Evolutionary conservation across 2,113 vertebrate genomes (phyloP).

Genomic region (Ceratotherium simum): DNA sequence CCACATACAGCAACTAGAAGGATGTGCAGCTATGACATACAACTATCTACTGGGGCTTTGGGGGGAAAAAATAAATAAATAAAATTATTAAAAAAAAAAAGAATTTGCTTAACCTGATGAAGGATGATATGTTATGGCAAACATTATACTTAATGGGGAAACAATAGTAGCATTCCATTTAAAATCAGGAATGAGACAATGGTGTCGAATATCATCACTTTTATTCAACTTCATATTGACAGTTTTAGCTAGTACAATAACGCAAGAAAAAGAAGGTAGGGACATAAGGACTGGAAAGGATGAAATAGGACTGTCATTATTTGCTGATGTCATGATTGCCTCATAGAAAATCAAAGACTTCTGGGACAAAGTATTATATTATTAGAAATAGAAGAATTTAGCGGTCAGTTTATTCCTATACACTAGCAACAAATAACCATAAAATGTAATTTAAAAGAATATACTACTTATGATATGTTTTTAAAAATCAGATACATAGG

Average conservation of each 20-base stretch:
- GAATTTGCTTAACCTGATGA: not conserved
- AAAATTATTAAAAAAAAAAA: too few species aligned
- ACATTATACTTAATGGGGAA: not conserved
- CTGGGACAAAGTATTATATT: not conserved
- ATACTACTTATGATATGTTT: not conserved
- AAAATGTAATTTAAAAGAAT: not conserved
- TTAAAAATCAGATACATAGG: not conserved
- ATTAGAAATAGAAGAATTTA: not conserved
- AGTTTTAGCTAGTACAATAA: not conserved
- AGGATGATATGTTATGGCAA: not conserved
- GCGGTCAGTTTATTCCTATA: not conserved
- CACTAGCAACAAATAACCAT: not conserved
- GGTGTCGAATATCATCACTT: not conserved
- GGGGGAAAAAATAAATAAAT: too few species aligned
- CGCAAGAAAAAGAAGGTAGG: not conserved
- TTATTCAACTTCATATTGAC: not conserved
- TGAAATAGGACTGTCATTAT: not conserved
- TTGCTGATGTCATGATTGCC: not conserved
- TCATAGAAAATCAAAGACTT: not conserved
- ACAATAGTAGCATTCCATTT: not conserved
- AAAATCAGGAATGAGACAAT: not conserved
- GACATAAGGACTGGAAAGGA: not conserved
- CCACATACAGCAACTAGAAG: too few species aligned
- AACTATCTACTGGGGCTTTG: too few species aligned
- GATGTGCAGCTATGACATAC: too few species aligned